Conservation (phyloP, 2,888 invertebrate species). For the Watsonalla cultraria region DNA sequence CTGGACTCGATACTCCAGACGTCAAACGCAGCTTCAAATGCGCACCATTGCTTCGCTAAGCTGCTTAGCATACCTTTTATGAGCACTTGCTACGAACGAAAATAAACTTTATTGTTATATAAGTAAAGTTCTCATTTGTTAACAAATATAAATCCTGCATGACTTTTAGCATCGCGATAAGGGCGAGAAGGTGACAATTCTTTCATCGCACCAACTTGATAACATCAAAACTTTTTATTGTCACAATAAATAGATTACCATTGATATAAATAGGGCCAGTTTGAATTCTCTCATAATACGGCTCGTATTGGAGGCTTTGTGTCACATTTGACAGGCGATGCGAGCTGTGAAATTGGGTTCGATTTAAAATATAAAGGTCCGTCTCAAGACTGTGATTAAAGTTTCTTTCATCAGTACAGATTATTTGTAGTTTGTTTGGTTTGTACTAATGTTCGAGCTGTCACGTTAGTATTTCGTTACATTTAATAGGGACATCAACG, state of each 20-base stretch:
- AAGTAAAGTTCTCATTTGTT: constrained; percentile 23
- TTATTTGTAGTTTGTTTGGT: constrained; percentile 71
- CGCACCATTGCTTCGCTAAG: constrained; percentile 62
- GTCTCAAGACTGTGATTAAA: constrained; percentile 61
- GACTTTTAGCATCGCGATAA: constrained; percentile 74
- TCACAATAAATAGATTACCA: constrained; percentile 77
- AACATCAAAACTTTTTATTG: constrained; percentile 75
- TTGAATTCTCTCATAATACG: constrained; percentile 66
- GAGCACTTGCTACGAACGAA: constrained; percentile 19
- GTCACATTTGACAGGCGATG: constrained; percentile 74
- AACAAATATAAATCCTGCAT: constrained; percentile 24
- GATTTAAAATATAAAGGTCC: constrained; percentile 70
- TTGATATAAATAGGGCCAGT: constrained; percentile 76
- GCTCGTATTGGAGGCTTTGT: constrained; percentile 71
- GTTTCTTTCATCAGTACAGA: constrained; percentile 55
- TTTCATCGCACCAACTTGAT: constrained; percentile 68
- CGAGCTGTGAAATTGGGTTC: constrained; percentile 76
- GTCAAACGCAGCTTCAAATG: constrained; percentile 61
- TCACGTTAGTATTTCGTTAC: constrained; percentile 13
- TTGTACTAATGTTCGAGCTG: constrained; percentile 56
- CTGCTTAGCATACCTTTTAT: constrained; percentile 64
- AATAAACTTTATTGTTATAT: constrained; percentile 29
- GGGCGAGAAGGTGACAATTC: constrained; percentile 70
- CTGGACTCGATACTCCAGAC: constrained; percentile 56
- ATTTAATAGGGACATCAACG: constrained; percentile 4